These are phyloP conservation scores for Labrus mixtus DNA, from an alignment of 2,113 vertebrate genomes.

Conservation along the genomic window DNA sequence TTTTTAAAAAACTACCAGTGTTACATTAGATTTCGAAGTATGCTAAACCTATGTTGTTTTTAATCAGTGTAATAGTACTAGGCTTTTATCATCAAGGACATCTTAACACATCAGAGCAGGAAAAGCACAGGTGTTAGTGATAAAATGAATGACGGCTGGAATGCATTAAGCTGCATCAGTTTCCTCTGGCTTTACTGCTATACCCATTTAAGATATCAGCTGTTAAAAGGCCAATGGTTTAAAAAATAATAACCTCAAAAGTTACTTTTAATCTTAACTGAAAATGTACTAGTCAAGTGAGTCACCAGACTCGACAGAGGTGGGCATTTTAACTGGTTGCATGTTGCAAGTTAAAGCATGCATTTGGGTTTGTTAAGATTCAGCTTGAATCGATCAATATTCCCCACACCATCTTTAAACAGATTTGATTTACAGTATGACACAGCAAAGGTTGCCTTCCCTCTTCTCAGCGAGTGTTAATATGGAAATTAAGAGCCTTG, in stretches of 20 bases:
- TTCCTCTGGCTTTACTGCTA: not conserved
- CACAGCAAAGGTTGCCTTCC: not conserved
- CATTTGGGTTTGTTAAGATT: too few relatives aligned
- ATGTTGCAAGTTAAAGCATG: too few relatives aligned
- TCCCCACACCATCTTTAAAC: too few relatives aligned
- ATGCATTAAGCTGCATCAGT: too few relatives aligned
- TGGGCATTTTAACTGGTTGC: too few relatives aligned
- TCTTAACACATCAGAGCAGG: not conserved
- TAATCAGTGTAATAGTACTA: not conserved
- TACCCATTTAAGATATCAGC: not conserved
- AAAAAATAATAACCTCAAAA: not conserved
- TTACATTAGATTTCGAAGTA: not conserved
- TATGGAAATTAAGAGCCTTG: not conserved
- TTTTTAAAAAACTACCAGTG: constrained; percentile 13
- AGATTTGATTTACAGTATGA: too few relatives aligned
- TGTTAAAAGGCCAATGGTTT: not conserved
- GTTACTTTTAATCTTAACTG: not conserved
- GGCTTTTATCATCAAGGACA: not conserved
- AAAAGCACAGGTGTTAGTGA: not conserved
- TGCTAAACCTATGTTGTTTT: not conserved
- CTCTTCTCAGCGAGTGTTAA: not conserved
- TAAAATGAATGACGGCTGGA: not conserved
- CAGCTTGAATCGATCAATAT: too few relatives aligned
- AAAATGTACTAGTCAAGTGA: not conserved
- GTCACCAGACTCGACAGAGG: not conserved